Evolutionary conservation across 2,888 invertebrate species (phyloP).

Genomic region (Drosophila niveifrons): DNA sequence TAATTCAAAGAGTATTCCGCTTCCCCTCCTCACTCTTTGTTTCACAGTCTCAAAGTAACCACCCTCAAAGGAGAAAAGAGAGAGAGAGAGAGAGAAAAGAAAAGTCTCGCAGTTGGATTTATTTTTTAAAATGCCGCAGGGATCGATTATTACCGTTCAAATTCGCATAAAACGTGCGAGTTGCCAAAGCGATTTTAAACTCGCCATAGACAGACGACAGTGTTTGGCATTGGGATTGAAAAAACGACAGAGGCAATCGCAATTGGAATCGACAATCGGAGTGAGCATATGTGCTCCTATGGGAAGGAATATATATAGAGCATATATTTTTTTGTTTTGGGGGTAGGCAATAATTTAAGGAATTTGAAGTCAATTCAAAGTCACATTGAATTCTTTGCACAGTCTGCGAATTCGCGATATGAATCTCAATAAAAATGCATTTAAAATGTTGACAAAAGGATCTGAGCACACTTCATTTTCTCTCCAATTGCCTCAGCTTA

Average conservation of each 20-base stretch:
- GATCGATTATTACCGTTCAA: slow-evolving; percentile 86
- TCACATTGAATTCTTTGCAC: slow-evolving; percentile 66
- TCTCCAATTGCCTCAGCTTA: slow-evolving; percentile 38
- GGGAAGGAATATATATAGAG: neutral
- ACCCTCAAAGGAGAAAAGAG: slow-evolving; percentile 19
- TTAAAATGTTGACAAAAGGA: slow-evolving; percentile 84
- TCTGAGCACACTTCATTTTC: slow-evolving; percentile 52
- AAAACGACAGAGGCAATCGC: neutral
- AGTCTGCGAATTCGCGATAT: slow-evolving; percentile 72
- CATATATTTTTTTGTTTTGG: slow-evolving; percentile 15
- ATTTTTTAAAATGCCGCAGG: slow-evolving; percentile 86
- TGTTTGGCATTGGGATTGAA: slow-evolving; percentile 25
- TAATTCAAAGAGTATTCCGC: slow-evolving; percentile 54
- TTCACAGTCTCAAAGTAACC: neutral
- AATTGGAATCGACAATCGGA: slow-evolving; percentile 5
- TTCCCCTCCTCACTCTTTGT: neutral
- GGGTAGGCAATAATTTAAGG: slow-evolving; percentile 81
- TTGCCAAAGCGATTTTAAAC: slow-evolving; percentile 81
- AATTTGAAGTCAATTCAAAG: slow-evolving; percentile 83
- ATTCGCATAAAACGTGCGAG: slow-evolving; percentile 85
- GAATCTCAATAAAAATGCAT: slow-evolving; percentile 84
- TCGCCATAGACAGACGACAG: slow-evolving; percentile 40
- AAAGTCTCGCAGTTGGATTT: slow-evolving; percentile 76
- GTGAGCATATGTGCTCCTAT: slow-evolving; percentile 49
- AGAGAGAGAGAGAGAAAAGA: slow-evolving; percentile 12